Evolutionary conservation across 64 coral and sea anemone species (phyloP).

Genomic region (Pocillopora damicornis): DNA sequence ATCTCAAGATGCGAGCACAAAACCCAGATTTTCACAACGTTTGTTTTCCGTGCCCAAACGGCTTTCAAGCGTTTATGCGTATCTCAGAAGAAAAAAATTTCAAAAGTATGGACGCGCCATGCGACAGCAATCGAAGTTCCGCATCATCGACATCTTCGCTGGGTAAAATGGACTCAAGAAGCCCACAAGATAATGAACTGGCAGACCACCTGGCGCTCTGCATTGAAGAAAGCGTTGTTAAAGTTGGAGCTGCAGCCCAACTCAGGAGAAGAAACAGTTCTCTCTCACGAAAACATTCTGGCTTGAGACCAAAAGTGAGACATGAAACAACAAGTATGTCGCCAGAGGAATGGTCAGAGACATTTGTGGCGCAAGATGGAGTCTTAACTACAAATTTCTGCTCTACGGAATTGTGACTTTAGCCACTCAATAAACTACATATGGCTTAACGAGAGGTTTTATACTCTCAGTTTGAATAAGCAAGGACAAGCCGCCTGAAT

Average conservation of each 20-base stretch:
- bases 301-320: background rate
- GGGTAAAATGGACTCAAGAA: background rate
- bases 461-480: too few species aligned
- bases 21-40: constrained; percentile 11
- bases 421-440: background rate
- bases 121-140: background rate
- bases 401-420: constrained; percentile 26
- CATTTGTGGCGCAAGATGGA: constrained; percentile 34
- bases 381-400: constrained; percentile 36
- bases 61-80: background rate
- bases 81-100: background rate
- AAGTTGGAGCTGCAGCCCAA: constrained; percentile 5
- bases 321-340: background rate
- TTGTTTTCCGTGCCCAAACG: constrained; percentile 8
- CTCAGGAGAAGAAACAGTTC: constrained; percentile 18
- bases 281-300: background rate
- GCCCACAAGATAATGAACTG: background rate
- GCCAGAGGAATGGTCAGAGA: constrained; percentile 1
- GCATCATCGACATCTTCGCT: background rate
- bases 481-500: too few species aligned
- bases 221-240: background rate
- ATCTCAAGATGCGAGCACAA: constrained; percentile 9
- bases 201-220: background rate
- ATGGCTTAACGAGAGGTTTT: too few species aligned
- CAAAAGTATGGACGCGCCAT: background rate